These are phyloP conservation scores for Esox masquinongy DNA, from an alignment of 2,797 vertebrate genomes.

Conservation along the genomic window DNA sequence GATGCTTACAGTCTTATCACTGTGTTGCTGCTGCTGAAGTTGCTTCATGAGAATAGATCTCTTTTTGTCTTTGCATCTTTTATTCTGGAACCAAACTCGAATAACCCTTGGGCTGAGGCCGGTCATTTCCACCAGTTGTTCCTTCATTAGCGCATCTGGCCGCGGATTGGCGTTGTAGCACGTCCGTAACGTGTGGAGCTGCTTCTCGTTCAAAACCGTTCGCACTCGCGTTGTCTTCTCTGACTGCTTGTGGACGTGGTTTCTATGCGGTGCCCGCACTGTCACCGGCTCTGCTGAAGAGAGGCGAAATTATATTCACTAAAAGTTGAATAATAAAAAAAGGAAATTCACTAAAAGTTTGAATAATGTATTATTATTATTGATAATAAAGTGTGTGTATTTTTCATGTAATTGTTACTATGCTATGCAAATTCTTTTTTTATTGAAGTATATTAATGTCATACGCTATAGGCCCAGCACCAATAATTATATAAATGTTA, in stretches of 20 bases:
- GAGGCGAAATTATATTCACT: background rate
- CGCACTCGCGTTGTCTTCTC: conserved; percentile 92
- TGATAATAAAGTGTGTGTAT: background rate
- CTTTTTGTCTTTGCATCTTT: conserved; percentile 98
- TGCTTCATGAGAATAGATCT: conserved; percentile 90
- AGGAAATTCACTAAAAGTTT: background rate
- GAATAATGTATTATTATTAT: background rate
- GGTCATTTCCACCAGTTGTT: conserved; percentile 97
- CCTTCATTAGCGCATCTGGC: conserved; percentile 95
- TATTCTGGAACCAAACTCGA: conserved; percentile 99
- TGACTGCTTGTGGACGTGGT: conserved; percentile 86
- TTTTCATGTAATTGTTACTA: background rate
- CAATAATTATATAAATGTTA: background rate
- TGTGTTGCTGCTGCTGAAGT: conserved; percentile 87
- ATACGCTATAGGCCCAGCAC: background rate
- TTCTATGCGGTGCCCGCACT: conserved; percentile 82
- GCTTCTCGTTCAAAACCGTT: conserved; percentile 94
- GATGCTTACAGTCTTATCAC: conserved; percentile 86
- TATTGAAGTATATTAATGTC: background rate
- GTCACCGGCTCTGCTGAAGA: conserved; percentile 72
- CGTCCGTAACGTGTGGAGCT: conserved; percentile 91
- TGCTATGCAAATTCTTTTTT: background rate
- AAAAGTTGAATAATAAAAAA: conserved; percentile 1
- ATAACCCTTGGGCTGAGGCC: conserved; percentile 93
- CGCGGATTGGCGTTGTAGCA: conserved; percentile 95